Evolutionary conservation across 2,888 invertebrate genomes (phyloP).

Genomic region (Penaeus monodon): DNA sequence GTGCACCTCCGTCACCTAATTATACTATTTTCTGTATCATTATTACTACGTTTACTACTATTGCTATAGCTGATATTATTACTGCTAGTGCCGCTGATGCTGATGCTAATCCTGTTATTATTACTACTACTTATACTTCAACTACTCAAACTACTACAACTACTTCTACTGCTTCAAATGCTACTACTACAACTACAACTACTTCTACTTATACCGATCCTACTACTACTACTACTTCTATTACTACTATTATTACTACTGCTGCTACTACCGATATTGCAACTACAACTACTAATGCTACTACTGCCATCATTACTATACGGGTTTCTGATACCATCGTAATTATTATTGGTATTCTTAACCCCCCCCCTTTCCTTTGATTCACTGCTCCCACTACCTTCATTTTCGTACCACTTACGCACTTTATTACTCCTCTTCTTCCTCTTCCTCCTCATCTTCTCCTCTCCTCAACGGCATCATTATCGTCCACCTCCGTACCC

Average conservation of each 20-base stretch:
- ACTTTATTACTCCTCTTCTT: too few species aligned
- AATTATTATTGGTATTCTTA: too few species aligned
- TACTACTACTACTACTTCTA: not conserved
- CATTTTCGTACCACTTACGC: too few species aligned
- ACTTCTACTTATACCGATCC: not conserved
- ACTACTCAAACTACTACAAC: not conserved
- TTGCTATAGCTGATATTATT: not conserved
- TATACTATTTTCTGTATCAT: not conserved
- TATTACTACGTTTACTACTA: not conserved
- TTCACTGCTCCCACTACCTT: too few species aligned
- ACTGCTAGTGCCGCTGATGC: not conserved
- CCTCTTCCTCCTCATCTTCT: too few species aligned
- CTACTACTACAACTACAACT: not conserved
- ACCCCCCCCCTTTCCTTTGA: too few species aligned
- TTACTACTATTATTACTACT: too few species aligned
- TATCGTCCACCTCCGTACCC: too few species aligned
- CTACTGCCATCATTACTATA: too few species aligned
- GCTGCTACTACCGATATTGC: not conserved
- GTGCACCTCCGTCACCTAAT: not conserved
- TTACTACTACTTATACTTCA: not conserved
- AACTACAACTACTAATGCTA: not conserved
- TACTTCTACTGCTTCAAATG: not conserved
- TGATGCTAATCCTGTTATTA: not conserved
- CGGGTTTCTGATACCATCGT: too few species aligned
- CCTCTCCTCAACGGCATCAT: too few species aligned